Percentiles rank a stretch among this genome's conserved stretches.
phyloP scores from a whole-genome alignment of 2,888 invertebrate genomes.

The Campoplex capitator region DNA sequence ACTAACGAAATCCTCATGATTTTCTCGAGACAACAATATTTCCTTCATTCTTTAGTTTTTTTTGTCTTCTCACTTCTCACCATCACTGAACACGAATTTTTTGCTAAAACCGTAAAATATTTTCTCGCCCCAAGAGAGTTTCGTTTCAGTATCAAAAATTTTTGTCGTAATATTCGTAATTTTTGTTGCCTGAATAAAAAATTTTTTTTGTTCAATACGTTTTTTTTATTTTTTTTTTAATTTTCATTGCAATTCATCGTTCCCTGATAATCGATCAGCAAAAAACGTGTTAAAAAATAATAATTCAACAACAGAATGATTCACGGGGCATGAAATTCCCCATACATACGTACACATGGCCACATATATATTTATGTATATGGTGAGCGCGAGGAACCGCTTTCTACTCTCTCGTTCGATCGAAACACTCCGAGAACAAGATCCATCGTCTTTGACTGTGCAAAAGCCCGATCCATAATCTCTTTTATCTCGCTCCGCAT shows the following conservation, averaged over 20 bases:
- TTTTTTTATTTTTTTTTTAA: neutral
- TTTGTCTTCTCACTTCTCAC: neutral
- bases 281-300: neutral
- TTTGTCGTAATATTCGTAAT: no score
- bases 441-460: conserved; percentile 51
- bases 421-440: conserved; percentile 49
- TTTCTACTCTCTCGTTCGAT: conserved; percentile 66
- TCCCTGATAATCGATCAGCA: neutral
- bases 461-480: neutral
- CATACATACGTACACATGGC: conserved; percentile 6
- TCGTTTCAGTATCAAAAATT: no score
- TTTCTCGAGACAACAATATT: no score
- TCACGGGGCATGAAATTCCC: neutral
- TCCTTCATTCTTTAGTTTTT: neutral
- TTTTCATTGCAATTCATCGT: neutral
- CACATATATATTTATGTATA: conserved; percentile 26
- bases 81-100: no score
- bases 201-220: no score
- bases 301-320: neutral
- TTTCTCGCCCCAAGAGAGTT: no score
- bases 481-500: conserved; percentile 1
- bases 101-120: no score
- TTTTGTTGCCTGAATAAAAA: no score
- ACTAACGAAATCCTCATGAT: neutral
- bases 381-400: conserved; percentile 55